These are phyloP conservation scores for Mnemiopsis leidyi DNA, from an alignment of 37 sponge, comb jelly and placozoan species.

Conservation along the genomic window DNA sequence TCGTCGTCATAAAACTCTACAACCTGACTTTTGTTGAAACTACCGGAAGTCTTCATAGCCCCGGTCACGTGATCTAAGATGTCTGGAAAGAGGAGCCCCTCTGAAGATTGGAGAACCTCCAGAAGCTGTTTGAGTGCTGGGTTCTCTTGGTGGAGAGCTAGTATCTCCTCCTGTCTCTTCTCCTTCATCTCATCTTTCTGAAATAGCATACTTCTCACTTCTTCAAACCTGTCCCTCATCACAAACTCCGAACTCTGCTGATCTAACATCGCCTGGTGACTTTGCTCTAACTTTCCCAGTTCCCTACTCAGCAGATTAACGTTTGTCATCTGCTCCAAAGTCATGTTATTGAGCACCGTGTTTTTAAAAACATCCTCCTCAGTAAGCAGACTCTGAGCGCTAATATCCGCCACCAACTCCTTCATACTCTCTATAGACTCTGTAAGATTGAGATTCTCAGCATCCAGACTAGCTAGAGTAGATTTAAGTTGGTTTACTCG, in stretches of 20 bases:
- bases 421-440: constrained; percentile 59
- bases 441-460: background rate
- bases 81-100: background rate
- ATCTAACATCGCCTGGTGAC: constrained; percentile 25
- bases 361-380: constrained; percentile 50
- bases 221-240: constrained; percentile 26
- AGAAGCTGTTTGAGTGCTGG: constrained; percentile 27
- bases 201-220: background rate
- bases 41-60: background rate
- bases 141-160: background rate
- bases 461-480: constrained; percentile 1
- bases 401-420: constrained; percentile 38
- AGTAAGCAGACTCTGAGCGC: constrained; percentile 3
- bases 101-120: background rate
- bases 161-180: background rate
- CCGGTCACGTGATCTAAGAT: background rate
- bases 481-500: constrained; percentile 45
- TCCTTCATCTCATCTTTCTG: constrained; percentile 52
- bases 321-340: constrained; percentile 56
- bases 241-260: constrained; percentile 27
- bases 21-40: background rate
- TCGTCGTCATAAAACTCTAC: constrained; percentile 60
- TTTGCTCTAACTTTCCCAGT: constrained; percentile 36
- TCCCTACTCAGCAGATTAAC: constrained; percentile 55
- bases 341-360: constrained; percentile 25